Evolutionary conservation across 2,888 invertebrate genomes (phyloP).

Genomic region (Noctua fimbriata): DNA sequence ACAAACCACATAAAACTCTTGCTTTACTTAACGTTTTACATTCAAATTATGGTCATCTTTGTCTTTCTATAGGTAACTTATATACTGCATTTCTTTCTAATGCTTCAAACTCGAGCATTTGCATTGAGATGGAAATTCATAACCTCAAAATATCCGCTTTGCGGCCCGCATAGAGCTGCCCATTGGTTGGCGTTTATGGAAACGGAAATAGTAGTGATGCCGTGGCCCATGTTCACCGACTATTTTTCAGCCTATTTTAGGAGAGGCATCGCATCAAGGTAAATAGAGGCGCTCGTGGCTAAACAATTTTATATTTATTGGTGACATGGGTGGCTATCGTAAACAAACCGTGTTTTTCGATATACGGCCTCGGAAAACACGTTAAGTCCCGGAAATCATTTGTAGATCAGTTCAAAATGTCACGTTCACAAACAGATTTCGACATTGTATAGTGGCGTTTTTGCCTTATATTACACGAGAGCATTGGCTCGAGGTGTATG

Average conservation of each 20-base stretch:
- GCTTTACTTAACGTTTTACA: neutral
- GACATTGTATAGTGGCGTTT: neutral
- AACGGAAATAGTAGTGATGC: constrained; percentile 46
- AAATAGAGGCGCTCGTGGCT: neutral
- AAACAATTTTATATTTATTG: neutral
- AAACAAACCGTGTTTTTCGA: neutral
- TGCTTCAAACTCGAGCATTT: constrained; percentile 3
- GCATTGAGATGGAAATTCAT: constrained; percentile 17
- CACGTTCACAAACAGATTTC: neutral
- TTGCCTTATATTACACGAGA: no score
- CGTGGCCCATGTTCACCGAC: neutral
- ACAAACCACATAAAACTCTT: constrained; percentile 8
- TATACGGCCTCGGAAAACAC: no score
- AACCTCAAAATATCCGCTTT: constrained; percentile 54
- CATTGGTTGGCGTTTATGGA: constrained; percentile 43
- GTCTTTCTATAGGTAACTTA: neutral
- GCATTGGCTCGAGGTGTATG: no score
- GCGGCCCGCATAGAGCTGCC: neutral
- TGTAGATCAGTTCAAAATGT: no score
- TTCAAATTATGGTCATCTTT: neutral
- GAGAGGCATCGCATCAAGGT: neutral
- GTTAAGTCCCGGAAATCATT: no score
- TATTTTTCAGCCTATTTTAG: neutral
- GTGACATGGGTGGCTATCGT: neutral
- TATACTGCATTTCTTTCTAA: constrained; percentile 47